Conservation (phyloP, 1,140 invertebrate species). For the Melanaphis sacchari region DNA sequence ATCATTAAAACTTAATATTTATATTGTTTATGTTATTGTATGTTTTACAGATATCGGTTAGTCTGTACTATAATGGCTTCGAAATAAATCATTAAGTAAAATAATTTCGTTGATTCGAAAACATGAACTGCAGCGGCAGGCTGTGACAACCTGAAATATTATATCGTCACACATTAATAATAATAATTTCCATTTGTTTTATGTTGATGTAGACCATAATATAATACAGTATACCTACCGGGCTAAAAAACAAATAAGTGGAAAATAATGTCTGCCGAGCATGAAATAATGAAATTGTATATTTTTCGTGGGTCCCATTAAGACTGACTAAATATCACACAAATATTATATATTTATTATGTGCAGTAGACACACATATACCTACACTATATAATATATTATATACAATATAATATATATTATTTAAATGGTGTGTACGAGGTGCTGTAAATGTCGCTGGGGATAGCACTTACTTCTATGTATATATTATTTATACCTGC, state of each 20-base stretch:
- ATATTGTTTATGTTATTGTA: not conserved
- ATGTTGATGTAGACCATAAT: not conserved
- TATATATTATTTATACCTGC: too few species aligned
- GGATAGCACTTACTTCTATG: not conserved
- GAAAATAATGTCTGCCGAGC: constrained; percentile 38
- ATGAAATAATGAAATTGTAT: constrained; percentile 36
- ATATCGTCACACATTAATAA: constrained; percentile 23
- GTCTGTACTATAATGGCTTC: not conserved
- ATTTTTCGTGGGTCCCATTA: constrained; percentile 14
- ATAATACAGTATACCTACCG: not conserved
- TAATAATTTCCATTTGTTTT: constrained; percentile 16
- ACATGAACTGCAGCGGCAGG: not conserved
- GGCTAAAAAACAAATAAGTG: not conserved
- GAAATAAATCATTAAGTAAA: not conserved
- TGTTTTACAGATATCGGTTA: not conserved
- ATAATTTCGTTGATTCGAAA: constrained; percentile 16
- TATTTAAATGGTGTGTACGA: constrained; percentile 45
- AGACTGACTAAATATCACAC: constrained; percentile 1
- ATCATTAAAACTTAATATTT: not conserved
- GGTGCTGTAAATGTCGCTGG: constrained; percentile 1
- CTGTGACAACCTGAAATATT: not conserved
- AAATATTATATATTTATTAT: not conserved
- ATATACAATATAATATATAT: constrained; percentile 13
- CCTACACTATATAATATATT: not conserved
- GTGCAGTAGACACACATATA: not conserved